Conservation (phyloP, 2,888 invertebrate species). For the Micoletzkya japonica region DNA sequence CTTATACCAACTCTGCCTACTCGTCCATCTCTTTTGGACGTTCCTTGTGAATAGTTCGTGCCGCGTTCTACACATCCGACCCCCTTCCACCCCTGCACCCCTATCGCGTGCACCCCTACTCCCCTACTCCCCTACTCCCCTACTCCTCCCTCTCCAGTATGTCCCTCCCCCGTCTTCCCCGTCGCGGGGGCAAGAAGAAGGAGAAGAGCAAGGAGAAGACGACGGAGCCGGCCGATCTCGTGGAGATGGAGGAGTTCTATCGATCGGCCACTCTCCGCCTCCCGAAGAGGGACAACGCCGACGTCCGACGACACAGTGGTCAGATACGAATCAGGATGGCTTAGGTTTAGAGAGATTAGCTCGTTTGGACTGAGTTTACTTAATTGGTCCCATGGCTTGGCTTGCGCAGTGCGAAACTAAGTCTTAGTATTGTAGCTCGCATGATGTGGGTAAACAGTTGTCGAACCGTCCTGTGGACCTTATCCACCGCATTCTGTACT, state of each 20-base stretch:
- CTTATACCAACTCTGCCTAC: too few species aligned
- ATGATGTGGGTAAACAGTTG: not conserved
- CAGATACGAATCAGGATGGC: not conserved
- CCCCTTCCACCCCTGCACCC: not conserved
- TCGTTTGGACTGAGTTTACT: too few species aligned
- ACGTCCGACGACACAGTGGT: constrained; percentile 35
- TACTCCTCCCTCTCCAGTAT: not conserved
- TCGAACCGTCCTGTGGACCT: not conserved
- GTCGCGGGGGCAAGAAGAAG: constrained; percentile 13
- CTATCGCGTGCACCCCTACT: not conserved
- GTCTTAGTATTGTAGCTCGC: too few species aligned
- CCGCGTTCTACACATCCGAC: not conserved
- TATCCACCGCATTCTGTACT: not conserved
- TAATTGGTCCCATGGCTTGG: too few species aligned
- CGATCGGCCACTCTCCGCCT: constrained; percentile 34
- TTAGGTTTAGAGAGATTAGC: too few species aligned
- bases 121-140: not conserved
- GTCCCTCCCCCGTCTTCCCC: constrained; percentile 22
- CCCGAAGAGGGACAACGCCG: constrained; percentile 22
- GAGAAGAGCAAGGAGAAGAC: not conserved
- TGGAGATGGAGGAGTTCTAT: constrained; percentile 26
- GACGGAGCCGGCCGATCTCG: not conserved
- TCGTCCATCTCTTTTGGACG: too few species aligned
- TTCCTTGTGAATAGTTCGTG: not conserved
- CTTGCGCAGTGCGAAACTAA: too few species aligned